Conservation (phyloP, 2,888 invertebrate species). For the Agonopterix subpropinquella region DNA sequence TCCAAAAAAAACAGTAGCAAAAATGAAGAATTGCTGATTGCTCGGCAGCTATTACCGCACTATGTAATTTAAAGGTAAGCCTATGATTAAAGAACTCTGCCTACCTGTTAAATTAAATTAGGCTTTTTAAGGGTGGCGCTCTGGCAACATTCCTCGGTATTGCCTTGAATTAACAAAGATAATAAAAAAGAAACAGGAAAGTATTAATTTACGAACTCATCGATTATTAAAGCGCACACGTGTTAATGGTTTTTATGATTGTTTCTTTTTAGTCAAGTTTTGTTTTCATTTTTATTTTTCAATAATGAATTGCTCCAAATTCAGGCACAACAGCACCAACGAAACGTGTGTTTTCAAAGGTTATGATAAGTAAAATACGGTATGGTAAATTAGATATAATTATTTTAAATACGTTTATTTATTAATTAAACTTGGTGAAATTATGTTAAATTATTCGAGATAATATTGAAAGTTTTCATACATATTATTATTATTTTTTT, state of each 20-base stretch:
- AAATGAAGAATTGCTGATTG: constrained; percentile 73
- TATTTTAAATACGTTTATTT: too few relatives aligned
- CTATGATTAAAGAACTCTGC: constrained; percentile 72
- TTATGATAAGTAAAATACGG: too few relatives aligned
- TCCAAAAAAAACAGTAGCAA: constrained; percentile 64
- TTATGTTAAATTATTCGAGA: too few relatives aligned
- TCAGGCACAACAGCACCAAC: too few relatives aligned
- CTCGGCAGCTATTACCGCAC: constrained; percentile 63
- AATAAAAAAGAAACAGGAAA: constrained; percentile 47
- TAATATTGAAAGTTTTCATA: too few relatives aligned
- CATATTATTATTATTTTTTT: too few relatives aligned
- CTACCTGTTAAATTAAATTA: constrained; percentile 76
- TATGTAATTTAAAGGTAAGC: constrained; percentile 67
- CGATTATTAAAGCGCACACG: constrained; percentile 56
- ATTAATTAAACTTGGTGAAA: too few relatives aligned
- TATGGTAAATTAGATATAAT: too few relatives aligned
- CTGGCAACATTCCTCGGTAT: constrained; percentile 29
- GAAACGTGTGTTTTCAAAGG: too few relatives aligned
- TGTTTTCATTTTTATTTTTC: too few relatives aligned
- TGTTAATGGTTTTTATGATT: constrained; percentile 58
- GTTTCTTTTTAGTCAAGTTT: constrained; percentile 27
- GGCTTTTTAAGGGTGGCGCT: constrained; percentile 69
- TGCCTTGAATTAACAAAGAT: constrained; percentile 47
- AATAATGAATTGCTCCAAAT: too few relatives aligned
- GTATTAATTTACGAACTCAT: constrained; percentile 60